A percentile compares a stretch with the other conserved stretches of the same genome.
Evolutionary conservation across 2,797 vertebrate species (phyloP).

Genomic region (Pipistrellus pygmaeus): DNA sequence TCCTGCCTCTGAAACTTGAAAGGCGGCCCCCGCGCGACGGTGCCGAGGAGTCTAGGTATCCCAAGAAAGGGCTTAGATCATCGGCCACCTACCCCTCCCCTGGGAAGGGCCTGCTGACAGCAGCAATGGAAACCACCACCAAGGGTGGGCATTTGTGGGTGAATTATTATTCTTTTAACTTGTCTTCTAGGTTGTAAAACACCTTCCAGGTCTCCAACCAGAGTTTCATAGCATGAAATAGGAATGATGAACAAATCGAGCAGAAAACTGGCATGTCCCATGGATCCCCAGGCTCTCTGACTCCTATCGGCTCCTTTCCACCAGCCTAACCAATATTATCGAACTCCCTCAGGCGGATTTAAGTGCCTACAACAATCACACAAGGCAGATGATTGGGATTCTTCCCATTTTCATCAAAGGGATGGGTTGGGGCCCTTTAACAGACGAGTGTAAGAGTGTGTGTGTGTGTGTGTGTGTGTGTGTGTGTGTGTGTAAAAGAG

Average conservation of each 20-base stretch:
- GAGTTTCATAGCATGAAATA: conserved; percentile 5
- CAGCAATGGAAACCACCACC: conserved; percentile 28
- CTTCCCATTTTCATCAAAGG: neutral
- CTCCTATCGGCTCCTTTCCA: conserved; percentile 1
- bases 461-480: neutral
- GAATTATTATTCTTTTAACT: conserved; percentile 31
- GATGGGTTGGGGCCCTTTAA: neutral
- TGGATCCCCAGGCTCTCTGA: neutral
- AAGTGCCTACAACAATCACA: neutral
- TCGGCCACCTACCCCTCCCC: conserved; percentile 31
- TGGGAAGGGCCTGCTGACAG: conserved; percentile 59
- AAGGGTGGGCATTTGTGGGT: neutral
- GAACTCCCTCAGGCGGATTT: neutral
- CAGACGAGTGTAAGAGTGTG: neutral
- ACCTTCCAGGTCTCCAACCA: conserved; percentile 14
- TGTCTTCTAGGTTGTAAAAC: conserved; percentile 37
- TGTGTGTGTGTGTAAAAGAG: neutral
- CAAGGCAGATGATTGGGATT: neutral
- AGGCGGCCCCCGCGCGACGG: conserved; percentile 10
- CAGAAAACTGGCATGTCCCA: neutral
- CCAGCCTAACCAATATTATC: neutral
- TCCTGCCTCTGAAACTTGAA: conserved; percentile 65
- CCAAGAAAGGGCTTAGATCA: conserved; percentile 63
- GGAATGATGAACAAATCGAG: neutral
- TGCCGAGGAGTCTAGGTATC: conserved; percentile 67